These are phyloP conservation scores for Polymixis lichenea DNA, from an alignment of 2,888 invertebrate genomes.

Conservation along the genomic window DNA sequence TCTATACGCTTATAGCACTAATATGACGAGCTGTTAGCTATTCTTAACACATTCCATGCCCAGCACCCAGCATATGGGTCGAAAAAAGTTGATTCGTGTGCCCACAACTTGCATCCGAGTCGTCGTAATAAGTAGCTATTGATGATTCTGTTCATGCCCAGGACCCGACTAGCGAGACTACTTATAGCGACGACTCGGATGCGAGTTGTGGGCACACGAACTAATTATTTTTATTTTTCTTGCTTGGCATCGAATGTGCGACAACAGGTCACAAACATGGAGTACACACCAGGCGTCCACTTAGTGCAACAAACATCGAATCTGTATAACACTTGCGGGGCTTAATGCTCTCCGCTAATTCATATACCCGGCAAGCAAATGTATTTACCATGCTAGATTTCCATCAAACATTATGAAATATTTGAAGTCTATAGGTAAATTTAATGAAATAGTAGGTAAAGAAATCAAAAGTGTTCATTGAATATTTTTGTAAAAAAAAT, in stretches of 20 bases:
- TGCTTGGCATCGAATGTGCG: too few relatives aligned
- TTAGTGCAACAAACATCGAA: slow-evolving; percentile 15
- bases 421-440: not conserved
- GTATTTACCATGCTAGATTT: not conserved
- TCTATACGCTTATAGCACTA: not conserved
- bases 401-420: not conserved
- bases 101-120: too few relatives aligned
- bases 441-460: not conserved
- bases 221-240: too few relatives aligned
- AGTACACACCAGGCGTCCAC: not conserved
- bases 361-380: not conserved
- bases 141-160: too few relatives aligned
- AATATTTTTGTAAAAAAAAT: too few relatives aligned
- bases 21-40: not conserved
- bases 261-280: not conserved
- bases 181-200: too few relatives aligned
- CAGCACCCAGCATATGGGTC: too few relatives aligned
- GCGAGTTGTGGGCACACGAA: too few relatives aligned
- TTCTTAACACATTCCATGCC: too few relatives aligned
- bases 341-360: not conserved
- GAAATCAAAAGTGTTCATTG: not conserved
- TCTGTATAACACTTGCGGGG: not conserved
- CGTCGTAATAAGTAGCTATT: too few relatives aligned
- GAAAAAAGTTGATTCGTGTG: too few relatives aligned
- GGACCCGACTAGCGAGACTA: too few relatives aligned